Evolutionary conservation across 2,888 invertebrate genomes (phyloP), one percentile per base, ranked within the genome.

Genomic region (Pristionchus japonicus): DNA sequence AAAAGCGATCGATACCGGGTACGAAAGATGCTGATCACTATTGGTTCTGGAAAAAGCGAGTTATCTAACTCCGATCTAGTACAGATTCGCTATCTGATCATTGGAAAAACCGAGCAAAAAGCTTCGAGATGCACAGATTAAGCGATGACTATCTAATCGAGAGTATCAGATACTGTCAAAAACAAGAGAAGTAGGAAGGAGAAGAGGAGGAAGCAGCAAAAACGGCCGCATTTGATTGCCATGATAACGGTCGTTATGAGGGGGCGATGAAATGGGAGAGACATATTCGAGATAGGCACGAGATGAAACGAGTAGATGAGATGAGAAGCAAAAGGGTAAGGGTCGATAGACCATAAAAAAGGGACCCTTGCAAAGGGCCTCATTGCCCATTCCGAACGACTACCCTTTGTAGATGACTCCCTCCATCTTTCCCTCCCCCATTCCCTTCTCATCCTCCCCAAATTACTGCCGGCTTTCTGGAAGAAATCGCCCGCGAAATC

Each of bases 221-320:
- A 40, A 40, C 15, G 23, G 40, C 34, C 13, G 31, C 34, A 37
- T 70, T 70, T 64, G 64, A 64, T 64, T 70, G 70, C 7, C 77
- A 77, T 47, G 77, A 77, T 77, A 77, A 77, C 27, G 77, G 77
- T 77, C 77, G 77, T 77, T 77, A 77, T 70, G 70, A 67, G 40
- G n/a, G 43, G n/a, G 31, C 37, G 17, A 31, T 23, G 20, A 43
- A 40, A 11, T 37, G 70, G 20, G 37, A 40, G n/a, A n/a, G n/a
- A n/a, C n/a, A n/a, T n/a, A n/a, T n/a, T 40, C 43, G 43, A 27
- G 47, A 47, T 43, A n/a, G 43, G 77, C 11, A 13, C 34, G 34
- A 31, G 70, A 34, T 17, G 37, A 13, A 70, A 40, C 34, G 34
- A 47, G 43, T 6, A n/a, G n/a, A n/a, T 17, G 40, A 15, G 15